Base-by-base conservation (phyloP, 2,113 vertebrate genomes). In the Micronycteris hirsuta region DNA sequence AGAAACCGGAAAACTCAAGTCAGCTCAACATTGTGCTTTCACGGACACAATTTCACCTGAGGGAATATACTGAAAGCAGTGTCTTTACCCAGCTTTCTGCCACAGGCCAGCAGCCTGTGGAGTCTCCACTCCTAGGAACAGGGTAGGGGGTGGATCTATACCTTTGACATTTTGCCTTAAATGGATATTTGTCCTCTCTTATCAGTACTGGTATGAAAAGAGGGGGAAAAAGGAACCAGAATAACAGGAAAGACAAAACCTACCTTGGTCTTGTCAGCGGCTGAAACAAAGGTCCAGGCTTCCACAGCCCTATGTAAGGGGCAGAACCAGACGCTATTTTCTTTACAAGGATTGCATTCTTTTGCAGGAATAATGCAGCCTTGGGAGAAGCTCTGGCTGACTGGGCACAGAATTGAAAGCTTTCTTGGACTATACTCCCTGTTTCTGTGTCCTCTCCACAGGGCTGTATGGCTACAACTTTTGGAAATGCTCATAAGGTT, bases 11-110 rank as follows among this genome's bases (percentile, higher is more conserved):
- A 87, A 82, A 65, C 56, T 56, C 15, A 38, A 83, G 24, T 92
- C n/a, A 86, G 68, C 88, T 88, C 47, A 70, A 81, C 73, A 78
- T 16, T 56, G 74, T 96, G 86, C 87, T 94, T 95, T 91, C 93
- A 93, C 28, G 54, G 92, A 58, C 92, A 65, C 16, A 19, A 76
- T 92, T 95, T 95, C 58, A 52, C 19, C 86, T 33, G 81, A 88
- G 85, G 80, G 76, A 96, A 63, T 92, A 80, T 56, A 45, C 67
- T 54, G 33, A 95, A 92, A 96, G 67, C 45, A 87, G 16, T 61
- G 45, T 92, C 65, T 96, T 91, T 68, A 47, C 17, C n/a, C 73
- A 67, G 89, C 28, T 77, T 93, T 88, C 73, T 81, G 76, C 49
- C 43, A 24, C 13, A 56, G 54, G 3, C 31, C 26, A n/a, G 28